phyloP scores from a whole-genome alignment of 2,113 vertebrate species.

The Nothoprocta perdicaria region DNA sequence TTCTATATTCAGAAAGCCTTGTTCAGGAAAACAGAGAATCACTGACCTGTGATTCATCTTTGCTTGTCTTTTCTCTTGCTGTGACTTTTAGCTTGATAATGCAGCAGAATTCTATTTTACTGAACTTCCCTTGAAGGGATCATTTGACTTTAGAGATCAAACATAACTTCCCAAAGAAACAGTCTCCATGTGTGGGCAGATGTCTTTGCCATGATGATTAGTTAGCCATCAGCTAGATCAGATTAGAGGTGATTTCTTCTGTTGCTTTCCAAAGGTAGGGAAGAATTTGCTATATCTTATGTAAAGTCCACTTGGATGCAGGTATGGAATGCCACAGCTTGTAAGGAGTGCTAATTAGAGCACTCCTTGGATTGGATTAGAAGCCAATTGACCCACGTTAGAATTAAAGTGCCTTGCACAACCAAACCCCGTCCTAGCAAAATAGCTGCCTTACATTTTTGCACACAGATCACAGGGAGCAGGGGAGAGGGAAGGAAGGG shows the following conservation, averaged over 20 bases:
- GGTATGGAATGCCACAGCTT: background rate
- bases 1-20: background rate
- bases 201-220: background rate
- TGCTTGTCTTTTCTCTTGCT: conserved; percentile 18
- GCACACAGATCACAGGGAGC: background rate
- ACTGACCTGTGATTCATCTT: conserved; percentile 12
- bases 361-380: too few species aligned
- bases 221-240: background rate
- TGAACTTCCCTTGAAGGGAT: conserved; percentile 3
- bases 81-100: conserved; percentile 6
- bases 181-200: background rate
- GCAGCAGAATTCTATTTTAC: conserved; percentile 22
- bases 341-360: conserved; percentile 33
- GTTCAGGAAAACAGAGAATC: background rate
- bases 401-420: conserved; percentile 6
- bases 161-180: background rate
- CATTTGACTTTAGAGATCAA: conserved; percentile 26
- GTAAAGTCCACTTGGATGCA: background rate
- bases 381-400: background rate
- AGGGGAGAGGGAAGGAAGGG: background rate
- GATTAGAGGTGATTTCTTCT: background rate
- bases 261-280: background rate
- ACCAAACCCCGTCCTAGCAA: background rate
- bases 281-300: background rate
- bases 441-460: background rate